Evolutionary conservation across 2,888 invertebrate genomes (phyloP).

Genomic region (Dendrolimus houi): DNA sequence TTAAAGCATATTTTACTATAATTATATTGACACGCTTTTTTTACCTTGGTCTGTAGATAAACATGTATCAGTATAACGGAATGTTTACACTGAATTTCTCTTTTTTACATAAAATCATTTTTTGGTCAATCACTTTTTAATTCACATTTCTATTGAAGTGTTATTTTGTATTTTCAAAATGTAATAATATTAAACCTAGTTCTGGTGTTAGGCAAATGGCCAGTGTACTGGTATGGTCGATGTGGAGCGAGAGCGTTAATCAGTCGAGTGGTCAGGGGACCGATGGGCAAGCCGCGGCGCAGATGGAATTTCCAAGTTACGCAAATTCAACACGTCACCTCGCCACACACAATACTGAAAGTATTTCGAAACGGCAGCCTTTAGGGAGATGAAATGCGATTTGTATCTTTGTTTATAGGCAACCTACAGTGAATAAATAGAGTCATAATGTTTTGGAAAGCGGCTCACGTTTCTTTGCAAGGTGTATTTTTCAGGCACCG

Average conservation of each 20-base stretch:
- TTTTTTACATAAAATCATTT: too few relatives aligned
- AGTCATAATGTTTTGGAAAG: background rate
- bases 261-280: slow-evolving; percentile 6
- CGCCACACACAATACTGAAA: background rate
- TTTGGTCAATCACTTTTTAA: too few relatives aligned
- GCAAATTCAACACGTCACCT: slow-evolving; percentile 9
- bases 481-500: too few relatives aligned
- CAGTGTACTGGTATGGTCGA: background rate
- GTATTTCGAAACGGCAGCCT: background rate
- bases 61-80: too few relatives aligned
- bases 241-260: slow-evolving; percentile 8
- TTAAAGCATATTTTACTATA: too few relatives aligned
- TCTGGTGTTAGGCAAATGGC: background rate
- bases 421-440: background rate
- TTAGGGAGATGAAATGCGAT: background rate
- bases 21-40: too few relatives aligned
- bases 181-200: too few relatives aligned
- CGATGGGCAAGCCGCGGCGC: slow-evolving; percentile 9
- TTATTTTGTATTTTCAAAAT: too few relatives aligned
- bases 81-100: too few relatives aligned
- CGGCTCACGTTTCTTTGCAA: background rate
- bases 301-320: slow-evolving; percentile 16
- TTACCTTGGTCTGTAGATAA: too few relatives aligned
- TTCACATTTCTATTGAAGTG: too few relatives aligned
- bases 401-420: background rate